Evolutionary conservation across 2,797 vertebrate genomes (phyloP).

Genomic region (Lycodopsis pacificus): DNA sequence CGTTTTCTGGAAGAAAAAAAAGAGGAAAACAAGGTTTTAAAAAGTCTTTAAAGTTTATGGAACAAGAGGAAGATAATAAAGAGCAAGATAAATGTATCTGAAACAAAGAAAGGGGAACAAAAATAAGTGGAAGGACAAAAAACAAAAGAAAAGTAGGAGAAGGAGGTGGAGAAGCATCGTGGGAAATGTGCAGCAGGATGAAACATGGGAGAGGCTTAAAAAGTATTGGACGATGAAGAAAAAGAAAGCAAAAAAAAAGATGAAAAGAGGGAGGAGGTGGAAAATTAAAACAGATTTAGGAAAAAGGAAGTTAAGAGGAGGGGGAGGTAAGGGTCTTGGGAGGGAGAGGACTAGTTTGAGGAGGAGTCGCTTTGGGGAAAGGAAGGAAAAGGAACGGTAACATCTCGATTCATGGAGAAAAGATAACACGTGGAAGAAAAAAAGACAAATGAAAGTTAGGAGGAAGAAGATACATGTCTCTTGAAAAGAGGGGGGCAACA

Average conservation of each 20-base stretch:
- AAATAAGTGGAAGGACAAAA: background rate
- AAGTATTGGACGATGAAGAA: background rate
- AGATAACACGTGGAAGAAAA: background rate
- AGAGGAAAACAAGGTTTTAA: background rate
- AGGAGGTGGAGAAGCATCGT: background rate
- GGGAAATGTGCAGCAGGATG: background rate
- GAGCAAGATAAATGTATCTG: background rate
- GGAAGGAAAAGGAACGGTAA: background rate
- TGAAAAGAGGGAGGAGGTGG: no score
- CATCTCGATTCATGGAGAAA: background rate
- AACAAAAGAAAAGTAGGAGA: background rate
- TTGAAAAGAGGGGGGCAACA: background rate
- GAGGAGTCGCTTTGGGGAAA: slow-evolving; percentile 4
- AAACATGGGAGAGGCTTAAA: background rate
- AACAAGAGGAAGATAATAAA: background rate
- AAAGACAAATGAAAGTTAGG: background rate
- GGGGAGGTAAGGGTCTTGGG: background rate
- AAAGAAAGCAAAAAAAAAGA: background rate
- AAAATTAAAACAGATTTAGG: background rate
- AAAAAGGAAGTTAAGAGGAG: no score
- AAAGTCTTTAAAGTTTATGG: background rate
- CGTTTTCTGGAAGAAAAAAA: background rate
- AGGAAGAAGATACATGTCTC: background rate
- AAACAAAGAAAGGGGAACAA: background rate
- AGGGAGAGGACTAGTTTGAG: background rate